These are phyloP conservation scores for Mus spretus DNA, from an alignment of 2,797 vertebrate genomes.

Conservation along the genomic window DNA sequence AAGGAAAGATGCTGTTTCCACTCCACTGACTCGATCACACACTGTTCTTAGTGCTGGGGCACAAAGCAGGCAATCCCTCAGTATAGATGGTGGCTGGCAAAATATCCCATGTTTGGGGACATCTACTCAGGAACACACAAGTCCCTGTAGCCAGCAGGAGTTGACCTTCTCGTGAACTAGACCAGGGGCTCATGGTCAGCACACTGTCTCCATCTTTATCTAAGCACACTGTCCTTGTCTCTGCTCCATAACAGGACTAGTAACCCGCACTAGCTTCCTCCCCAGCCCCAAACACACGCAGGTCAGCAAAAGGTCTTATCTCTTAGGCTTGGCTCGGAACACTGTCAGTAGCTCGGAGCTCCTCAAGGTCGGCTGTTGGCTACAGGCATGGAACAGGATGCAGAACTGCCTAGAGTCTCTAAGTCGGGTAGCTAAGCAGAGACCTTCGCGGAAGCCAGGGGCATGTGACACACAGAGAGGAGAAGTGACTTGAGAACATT, in stretches of 20 bases:
- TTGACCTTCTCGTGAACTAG: background rate
- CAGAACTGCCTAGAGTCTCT: background rate
- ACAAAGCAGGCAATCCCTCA: background rate
- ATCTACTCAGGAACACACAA: too few relatives aligned
- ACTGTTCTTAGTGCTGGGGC: background rate
- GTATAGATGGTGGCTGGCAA: background rate
- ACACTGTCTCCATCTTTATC: background rate
- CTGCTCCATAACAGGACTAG: rapidly evolving
- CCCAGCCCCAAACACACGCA: background rate
- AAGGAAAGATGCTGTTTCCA: background rate
- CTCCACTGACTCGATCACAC: too few relatives aligned
- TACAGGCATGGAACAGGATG: background rate
- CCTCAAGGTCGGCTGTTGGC: background rate
- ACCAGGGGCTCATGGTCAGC: background rate
- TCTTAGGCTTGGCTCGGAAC: background rate
- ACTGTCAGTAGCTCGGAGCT: background rate
- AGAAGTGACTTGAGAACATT: rapidly evolving
- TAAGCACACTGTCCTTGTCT: background rate
- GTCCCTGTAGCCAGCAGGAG: background rate
- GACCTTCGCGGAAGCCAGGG: background rate
- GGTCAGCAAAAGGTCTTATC: background rate
- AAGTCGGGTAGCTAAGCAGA: background rate
- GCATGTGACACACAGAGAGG: rapidly evolving
- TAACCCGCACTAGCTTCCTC: rapidly evolving
- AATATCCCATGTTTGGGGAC: background rate